phyloP scores from a whole-genome alignment of 1,140 invertebrate genomes.

The Tetragnatha versicolor region DNA sequence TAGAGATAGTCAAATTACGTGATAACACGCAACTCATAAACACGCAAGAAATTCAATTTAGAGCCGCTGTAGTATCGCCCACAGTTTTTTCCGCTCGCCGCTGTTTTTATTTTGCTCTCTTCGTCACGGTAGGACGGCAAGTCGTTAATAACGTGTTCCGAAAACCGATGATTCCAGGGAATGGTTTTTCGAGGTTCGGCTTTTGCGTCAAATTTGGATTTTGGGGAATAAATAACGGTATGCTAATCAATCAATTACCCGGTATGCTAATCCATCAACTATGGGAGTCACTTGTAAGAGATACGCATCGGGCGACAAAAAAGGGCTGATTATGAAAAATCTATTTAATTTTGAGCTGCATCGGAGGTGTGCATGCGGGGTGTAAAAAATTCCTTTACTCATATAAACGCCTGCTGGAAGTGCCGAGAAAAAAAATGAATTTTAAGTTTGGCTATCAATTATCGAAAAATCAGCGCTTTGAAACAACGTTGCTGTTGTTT shows the following conservation, averaged over 20 bases:
- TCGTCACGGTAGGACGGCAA: conserved; percentile 50
- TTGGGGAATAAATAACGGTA: conserved; percentile 38
- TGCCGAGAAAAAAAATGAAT: too few relatives aligned
- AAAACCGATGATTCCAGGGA: conserved; percentile 48
- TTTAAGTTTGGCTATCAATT: too few relatives aligned
- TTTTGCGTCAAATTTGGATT: conserved; percentile 49
- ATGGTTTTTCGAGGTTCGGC: conserved; percentile 21
- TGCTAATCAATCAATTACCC: conserved; percentile 42
- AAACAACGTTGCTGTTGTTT: too few relatives aligned
- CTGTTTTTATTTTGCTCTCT: conserved; percentile 41
- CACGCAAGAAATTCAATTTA: conserved; percentile 55
- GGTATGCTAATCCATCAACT: conserved; percentile 20
- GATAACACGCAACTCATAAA: conserved; percentile 53
- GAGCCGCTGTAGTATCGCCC: conserved; percentile 14
- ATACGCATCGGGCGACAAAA: neutral
- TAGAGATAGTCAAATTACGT: conserved; percentile 55
- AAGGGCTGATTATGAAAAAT: conserved; percentile 7
- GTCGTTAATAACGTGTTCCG: conserved; percentile 47
- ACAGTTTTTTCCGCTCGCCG: conserved; percentile 6
- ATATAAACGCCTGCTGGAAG: too few relatives aligned
- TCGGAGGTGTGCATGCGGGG: neutral
- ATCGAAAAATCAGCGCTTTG: too few relatives aligned
- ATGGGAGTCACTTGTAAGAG: conserved; percentile 21
- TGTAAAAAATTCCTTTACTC: neutral
- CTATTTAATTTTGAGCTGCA: conserved; percentile 5